Conservation (phyloP, 2,797 vertebrate species). For the Danio choprae region DNA sequence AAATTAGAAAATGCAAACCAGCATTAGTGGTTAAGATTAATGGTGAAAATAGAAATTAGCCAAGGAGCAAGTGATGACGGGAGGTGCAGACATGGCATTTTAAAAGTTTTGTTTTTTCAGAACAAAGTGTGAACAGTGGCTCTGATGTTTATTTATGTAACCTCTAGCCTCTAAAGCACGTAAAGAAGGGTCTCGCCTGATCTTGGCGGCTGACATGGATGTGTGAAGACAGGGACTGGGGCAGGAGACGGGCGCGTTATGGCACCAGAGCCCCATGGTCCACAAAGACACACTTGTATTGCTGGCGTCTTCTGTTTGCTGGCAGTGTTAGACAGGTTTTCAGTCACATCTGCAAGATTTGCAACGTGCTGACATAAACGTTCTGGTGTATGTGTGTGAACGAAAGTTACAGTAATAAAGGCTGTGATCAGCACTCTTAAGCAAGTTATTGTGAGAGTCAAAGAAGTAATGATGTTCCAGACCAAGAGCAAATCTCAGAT, state of each 20-base stretch:
- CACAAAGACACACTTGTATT: constrained; percentile 81
- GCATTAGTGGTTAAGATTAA: no score
- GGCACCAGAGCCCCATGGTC: constrained; percentile 59
- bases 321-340: constrained; percentile 63
- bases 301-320: constrained; percentile 70
- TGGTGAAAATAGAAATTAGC: neutral
- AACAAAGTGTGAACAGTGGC: constrained; percentile 77
- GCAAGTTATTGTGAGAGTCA: neutral
- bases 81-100: constrained; percentile 67
- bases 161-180: constrained; percentile 75
- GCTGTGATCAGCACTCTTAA: constrained; percentile 3
- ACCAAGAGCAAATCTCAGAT: no score
- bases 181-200: constrained; percentile 74
- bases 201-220: constrained; percentile 75
- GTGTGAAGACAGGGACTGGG: constrained; percentile 75
- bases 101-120: constrained; percentile 74
- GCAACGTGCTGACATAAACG: constrained; percentile 50
- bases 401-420: constrained; percentile 36
- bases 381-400: constrained; percentile 54
- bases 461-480: no score
- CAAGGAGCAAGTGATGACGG: constrained; percentile 35
- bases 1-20: neutral
- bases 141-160: constrained; percentile 83
- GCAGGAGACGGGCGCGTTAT: constrained; percentile 66
- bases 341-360: constrained; percentile 59